Conservation (phyloP, 2,888 invertebrate genomes). For the Drosophila neonasuta region DNA sequence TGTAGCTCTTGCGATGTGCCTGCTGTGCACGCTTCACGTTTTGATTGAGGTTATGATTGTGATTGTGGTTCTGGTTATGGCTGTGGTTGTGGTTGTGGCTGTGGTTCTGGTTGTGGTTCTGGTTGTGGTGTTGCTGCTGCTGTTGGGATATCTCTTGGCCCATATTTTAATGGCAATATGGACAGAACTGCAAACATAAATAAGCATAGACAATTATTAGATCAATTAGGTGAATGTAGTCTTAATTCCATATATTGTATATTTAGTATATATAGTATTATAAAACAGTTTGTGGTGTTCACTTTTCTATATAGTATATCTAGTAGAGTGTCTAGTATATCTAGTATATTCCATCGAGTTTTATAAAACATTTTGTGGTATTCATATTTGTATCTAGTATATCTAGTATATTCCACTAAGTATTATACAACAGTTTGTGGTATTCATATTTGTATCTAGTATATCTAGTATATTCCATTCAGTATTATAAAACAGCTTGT, state of each 20-base stretch:
- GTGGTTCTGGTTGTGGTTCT: slow-evolving; percentile 43
- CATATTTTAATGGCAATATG: slow-evolving; percentile 81
- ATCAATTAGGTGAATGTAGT: background rate
- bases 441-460: no score
- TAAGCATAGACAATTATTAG: background rate
- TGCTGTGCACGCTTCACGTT: slow-evolving; percentile 50
- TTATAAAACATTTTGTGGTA: no score
- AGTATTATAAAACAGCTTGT: no score
- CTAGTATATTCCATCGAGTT: no score
- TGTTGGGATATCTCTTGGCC: slow-evolving; percentile 83
- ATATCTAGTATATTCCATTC: no score
- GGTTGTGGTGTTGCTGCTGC: slow-evolving; percentile 73
- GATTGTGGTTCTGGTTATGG: slow-evolving; percentile 38
- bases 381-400: no score
- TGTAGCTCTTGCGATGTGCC: slow-evolving; percentile 44
- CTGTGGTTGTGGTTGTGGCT: slow-evolving; percentile 45
- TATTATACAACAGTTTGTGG: no score
- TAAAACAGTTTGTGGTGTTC: no score
- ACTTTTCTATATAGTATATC: no score
- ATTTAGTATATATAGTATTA: no score
- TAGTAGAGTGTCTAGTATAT: no score
- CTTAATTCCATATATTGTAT: background rate
- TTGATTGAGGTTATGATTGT: slow-evolving; percentile 25
- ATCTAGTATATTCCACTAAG: no score
- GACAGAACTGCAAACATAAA: slow-evolving; percentile 55